These are phyloP conservation scores for Brachypteracias leptosomus DNA, from an alignment of 2,113 vertebrate genomes.

Conservation along the genomic window DNA sequence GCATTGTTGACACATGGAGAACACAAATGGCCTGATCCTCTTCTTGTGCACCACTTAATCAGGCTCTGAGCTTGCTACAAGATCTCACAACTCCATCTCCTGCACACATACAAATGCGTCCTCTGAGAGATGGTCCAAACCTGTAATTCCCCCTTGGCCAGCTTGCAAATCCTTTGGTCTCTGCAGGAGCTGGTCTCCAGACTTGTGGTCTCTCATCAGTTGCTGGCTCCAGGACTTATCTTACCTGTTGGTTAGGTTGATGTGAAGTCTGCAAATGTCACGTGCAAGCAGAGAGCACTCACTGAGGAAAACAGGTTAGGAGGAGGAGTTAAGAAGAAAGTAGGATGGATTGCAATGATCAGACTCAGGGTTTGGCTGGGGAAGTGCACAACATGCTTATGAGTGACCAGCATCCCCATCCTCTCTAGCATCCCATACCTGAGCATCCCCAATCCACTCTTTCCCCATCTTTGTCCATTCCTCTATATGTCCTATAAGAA, in stretches of 20 bases:
- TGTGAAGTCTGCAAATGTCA: neutral
- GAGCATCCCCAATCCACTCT: neutral
- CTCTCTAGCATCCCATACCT: neutral
- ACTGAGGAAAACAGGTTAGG: fast-evolving
- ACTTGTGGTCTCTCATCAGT: neutral
- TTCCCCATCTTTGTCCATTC: neutral
- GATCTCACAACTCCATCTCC: neutral
- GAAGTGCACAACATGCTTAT: neutral
- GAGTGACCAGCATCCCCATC: neutral
- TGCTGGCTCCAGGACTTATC: neutral
- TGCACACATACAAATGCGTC: neutral
- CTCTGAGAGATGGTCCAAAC: neutral
- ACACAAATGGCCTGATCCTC: neutral
- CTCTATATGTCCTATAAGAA: neutral
- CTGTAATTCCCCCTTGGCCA: neutral
- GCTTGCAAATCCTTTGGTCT: neutral
- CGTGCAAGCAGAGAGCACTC: fast-evolving
- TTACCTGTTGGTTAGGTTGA: neutral
- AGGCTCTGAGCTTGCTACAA: neutral
- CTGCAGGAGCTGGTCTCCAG: neutral
- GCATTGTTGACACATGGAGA: no score
- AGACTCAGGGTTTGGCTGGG: neutral
- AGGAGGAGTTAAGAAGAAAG: neutral
- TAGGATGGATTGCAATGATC: neutral
- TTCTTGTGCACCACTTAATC: neutral